Percentiles rank a stretch among this genome's conserved stretches.
Conservation (phyloP, 2,113 vertebrate genomes). For the Anguilla japonica region DNA sequence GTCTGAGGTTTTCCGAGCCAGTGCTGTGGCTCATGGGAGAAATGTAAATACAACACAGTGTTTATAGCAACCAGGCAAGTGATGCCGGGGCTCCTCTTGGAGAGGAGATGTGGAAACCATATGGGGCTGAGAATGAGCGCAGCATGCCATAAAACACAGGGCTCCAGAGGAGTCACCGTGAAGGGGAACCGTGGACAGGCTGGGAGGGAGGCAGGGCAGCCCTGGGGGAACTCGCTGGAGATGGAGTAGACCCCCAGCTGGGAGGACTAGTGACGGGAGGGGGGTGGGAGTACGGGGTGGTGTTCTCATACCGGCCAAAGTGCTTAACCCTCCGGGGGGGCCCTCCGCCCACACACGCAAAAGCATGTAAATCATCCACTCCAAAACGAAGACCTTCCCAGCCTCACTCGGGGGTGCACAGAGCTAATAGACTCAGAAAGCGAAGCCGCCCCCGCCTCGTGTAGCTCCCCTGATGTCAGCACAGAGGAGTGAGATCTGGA, state of each 20-base stretch:
- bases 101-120: slow-evolving; percentile 34
- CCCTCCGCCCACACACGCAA: slow-evolving; percentile 1
- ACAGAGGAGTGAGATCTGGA: slow-evolving; percentile 7
- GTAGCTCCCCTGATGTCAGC: slow-evolving; percentile 5
- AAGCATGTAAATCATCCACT: slow-evolving; percentile 8
- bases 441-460: neutral
- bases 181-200: neutral
- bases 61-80: slow-evolving; percentile 32
- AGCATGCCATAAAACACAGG: slow-evolving; percentile 27
- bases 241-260: neutral
- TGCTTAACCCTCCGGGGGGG: neutral
- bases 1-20: neutral
- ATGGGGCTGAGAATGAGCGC: slow-evolving; percentile 23
- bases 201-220: neutral
- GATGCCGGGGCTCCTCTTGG: slow-evolving; percentile 5
- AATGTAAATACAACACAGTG: slow-evolving; percentile 27
- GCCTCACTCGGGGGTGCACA: neutral
- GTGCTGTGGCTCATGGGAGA: slow-evolving; percentile 11
- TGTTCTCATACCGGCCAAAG: neutral
- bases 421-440: slow-evolving; percentile 18
- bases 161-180: neutral
- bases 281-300: neutral
- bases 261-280: neutral
- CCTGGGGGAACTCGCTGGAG: neutral
- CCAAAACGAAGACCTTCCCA: neutral